Percentiles rank a stretch among this genome's conserved stretches.
These are phyloP conservation scores for Drosophila micromelanica DNA, from an alignment of 1,140 invertebrate species.

Conservation along the genomic window DNA sequence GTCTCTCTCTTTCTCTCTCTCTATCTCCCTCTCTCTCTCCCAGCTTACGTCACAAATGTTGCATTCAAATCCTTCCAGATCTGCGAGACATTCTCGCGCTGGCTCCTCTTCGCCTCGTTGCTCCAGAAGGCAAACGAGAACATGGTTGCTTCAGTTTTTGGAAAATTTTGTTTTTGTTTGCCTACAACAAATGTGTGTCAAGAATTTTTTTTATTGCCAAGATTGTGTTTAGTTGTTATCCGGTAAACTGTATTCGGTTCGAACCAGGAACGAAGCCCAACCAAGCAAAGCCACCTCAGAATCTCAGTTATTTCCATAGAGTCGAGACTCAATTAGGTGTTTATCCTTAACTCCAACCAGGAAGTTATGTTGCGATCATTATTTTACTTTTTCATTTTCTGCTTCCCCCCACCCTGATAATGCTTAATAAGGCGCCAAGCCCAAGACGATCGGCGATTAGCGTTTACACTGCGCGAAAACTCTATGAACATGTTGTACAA, in stretches of 20 bases:
- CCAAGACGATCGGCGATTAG: slow-evolving; percentile 12
- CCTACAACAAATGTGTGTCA: slow-evolving; percentile 48
- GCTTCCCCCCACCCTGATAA: not conserved
- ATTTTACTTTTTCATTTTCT: no score
- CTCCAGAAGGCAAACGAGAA: slow-evolving; percentile 60
- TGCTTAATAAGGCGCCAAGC: slow-evolving; percentile 70
- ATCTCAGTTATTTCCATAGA: not conserved
- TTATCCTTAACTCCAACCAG: slow-evolving; percentile 67
- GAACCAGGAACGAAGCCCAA: no score
- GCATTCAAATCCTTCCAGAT: slow-evolving; percentile 70
- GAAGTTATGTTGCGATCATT: slow-evolving; percentile 42
- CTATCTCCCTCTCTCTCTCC: not conserved
- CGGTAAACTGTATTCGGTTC: not conserved
- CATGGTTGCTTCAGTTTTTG: slow-evolving; percentile 41
- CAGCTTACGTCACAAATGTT: slow-evolving; percentile 61
- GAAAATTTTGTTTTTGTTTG: slow-evolving; percentile 51
- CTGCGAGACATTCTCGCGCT: slow-evolving; percentile 54
- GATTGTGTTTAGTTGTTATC: slow-evolving; percentile 13
- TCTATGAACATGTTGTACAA: no score
- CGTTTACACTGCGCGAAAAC: not conserved
- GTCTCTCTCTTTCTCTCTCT: not conserved
- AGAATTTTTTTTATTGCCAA: slow-evolving; percentile 19
- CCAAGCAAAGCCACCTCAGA: slow-evolving; percentile 1
- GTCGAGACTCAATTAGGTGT: not conserved
- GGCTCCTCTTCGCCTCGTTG: slow-evolving; percentile 37